Evolutionary conservation across 2,797 vertebrate species (phyloP).

Genomic region (Microctenopoma stevenorrisi): DNA sequence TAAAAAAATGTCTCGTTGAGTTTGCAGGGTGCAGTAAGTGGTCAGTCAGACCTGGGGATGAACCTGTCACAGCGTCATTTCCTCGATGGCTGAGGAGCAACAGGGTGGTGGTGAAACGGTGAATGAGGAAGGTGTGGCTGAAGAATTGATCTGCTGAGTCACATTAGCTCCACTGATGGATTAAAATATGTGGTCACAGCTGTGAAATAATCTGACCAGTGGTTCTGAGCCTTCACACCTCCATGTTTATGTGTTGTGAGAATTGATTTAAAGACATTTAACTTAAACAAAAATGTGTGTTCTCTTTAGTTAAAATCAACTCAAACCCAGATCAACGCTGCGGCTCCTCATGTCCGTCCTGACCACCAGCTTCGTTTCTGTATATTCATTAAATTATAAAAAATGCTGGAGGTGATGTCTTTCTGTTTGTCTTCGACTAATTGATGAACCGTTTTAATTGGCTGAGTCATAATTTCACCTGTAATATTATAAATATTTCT

Average conservation of each 20-base stretch:
- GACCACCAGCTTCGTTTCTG: too few species aligned
- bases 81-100: conserved; percentile 15
- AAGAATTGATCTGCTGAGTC: conserved; percentile 69
- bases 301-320: neutral
- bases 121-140: conserved; percentile 52
- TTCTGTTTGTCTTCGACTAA: too few species aligned
- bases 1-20: neutral
- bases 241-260: neutral
- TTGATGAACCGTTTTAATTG: neutral
- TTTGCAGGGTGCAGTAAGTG: neutral
- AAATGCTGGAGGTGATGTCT: too few species aligned
- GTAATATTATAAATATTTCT: neutral
- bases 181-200: neutral
- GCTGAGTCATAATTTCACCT: neutral
- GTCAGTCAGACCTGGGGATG: neutral
- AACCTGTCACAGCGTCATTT: neutral
- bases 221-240: neutral
- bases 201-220: neutral
- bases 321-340: neutral
- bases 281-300: too few species aligned
- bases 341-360: too few species aligned
- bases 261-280: neutral
- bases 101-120: conserved; percentile 16
- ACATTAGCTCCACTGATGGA: conserved; percentile 1
- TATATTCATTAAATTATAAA: too few species aligned